Conservation (phyloP, 2,797 vertebrate species). For the Oryzias dopingdopingensis region DNA sequence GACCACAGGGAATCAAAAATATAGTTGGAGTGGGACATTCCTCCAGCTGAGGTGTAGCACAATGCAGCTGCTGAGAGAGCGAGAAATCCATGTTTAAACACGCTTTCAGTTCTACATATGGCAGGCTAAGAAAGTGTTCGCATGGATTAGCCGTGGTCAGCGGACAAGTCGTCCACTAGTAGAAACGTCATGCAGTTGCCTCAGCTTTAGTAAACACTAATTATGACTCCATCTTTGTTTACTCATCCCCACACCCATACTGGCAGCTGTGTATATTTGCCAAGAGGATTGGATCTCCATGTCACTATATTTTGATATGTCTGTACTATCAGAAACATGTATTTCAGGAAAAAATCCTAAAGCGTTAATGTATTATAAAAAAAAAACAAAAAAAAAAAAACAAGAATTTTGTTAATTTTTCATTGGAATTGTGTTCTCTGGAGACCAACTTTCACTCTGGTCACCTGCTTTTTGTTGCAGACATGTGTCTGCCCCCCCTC, state of each 20-base stretch:
- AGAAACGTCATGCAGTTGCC: constrained; percentile 80
- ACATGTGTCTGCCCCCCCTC: constrained; percentile 63
- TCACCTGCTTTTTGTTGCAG: constrained; percentile 75
- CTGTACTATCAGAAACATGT: constrained; percentile 48
- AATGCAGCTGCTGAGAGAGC: constrained; percentile 25
- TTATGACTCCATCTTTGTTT: constrained; percentile 82
- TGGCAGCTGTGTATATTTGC: constrained; percentile 88
- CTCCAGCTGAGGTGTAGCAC: constrained; percentile 11
- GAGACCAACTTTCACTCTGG: constrained; percentile 42
- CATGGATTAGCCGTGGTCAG: constrained; percentile 66
- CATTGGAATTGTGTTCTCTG: constrained; percentile 15
- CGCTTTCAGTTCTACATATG: constrained; percentile 37
- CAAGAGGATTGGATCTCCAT: constrained; percentile 80
- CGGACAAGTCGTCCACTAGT: constrained; percentile 64
- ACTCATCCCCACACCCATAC: constrained; percentile 73
- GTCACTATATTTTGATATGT: constrained; percentile 75
- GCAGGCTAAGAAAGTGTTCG: constrained; percentile 59
- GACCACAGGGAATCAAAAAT: too few species aligned
- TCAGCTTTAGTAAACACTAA: constrained; percentile 84
- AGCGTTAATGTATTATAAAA: constrained; percentile 26
- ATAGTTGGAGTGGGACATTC: neutral
- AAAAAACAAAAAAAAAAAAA: too few species aligned
- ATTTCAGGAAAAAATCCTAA: constrained; percentile 56
- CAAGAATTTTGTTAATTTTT: neutral
- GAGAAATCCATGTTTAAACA: constrained; percentile 47